Evolutionary conservation across 2,888 invertebrate species (phyloP), one percentile per base, ranked within the genome.

Genomic region (Dasysyrphus tricinctus): DNA sequence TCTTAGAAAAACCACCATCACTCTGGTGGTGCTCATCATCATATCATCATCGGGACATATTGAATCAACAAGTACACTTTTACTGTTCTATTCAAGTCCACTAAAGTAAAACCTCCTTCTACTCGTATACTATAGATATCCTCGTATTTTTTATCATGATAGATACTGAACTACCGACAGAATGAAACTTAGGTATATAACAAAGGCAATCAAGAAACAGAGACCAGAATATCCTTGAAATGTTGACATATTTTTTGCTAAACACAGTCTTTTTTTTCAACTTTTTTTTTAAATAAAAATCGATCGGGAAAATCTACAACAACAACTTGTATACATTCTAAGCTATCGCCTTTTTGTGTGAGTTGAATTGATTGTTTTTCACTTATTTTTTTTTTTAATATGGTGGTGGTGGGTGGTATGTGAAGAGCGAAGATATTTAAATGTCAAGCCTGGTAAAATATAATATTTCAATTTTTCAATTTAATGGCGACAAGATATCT

Each of bases 401-500:
- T 16, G 16, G 7, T n/a, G 0, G 4, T 12, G 5, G 16, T 5
- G 1, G 3, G 16, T 7, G 2, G 34, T 16, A 1, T 4, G 16
- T 0, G 2, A 0, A n/a, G 11, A 19, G 32, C 1, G 34, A 37
- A 42, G 34, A 56, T 44, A 65, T 65, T 65, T 67, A 34, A 65
- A 65, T 75, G 63, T 75, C 63, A 67, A 51, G 51, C 67, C 4
- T 51, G 67, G 9, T 24, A 67, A 49, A 51, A 51, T 67, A 75
- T 42, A 47, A 44, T 29, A 54, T 70, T 24, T 24, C 42, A 54
- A 63, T 61, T 65, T 77, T 79, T 79, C 79, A 56, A 73, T 79
- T 44, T 78, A 79, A 79, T 79, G 65, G 72, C 14, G 77, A 72
- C 63, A 65, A 63, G 75, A 75, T 75, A 78, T 61, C 78, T 70